Base-by-base conservation (phyloP, 1,140 invertebrate species). In the Drosophila ficusphila region DNA sequence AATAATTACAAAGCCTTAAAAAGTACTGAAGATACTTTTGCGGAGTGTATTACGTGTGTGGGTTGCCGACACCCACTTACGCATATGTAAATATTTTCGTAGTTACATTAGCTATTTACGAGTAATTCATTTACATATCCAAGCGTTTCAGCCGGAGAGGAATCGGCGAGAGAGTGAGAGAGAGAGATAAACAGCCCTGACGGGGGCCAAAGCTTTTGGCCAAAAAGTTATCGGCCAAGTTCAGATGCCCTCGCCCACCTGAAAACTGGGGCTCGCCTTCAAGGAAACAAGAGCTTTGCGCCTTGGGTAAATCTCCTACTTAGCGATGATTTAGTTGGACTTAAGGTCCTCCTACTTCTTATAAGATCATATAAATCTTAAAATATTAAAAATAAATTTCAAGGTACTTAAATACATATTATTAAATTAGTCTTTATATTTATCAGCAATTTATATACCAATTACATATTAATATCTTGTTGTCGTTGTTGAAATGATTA, bases 51-150 rank as follows among this genome's bases (percentile, higher is more conserved):
- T 46, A 8, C 12, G 46, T 67, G 62, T 62, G 34, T 51, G 68
- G 33, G 33, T 34, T 44, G 51, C 78, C 53, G 51, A 74, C 65
- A 64, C 53, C 58, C 51, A 73, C 56, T 72, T 62, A 64, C 56
- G 47, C 68, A 60, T 60, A 60, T 81, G 77, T 81, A 71, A 76
- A 79, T 81, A 81, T 76, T 79, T 76, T 65, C 54, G 48, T 81
- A 67, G 61, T 67, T 67, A 67, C 61, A 42, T 39, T 67, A n/a
- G 60, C 60, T 42, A 67, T 67, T 67, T 67, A 52, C 62, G 60
- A 67, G 47, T 52, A 65, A 67, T 67, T 67, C 61, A 67, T 67
- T 65, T 67, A 67, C 62, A 65, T 65, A 67, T 67, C 54, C 53
- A 29, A 23, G 11, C 57, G 34, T 11, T 67, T 33, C 14, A 27